Conservation (phyloP, 2,888 invertebrate genomes). For the Zele albiditarsus region DNA sequence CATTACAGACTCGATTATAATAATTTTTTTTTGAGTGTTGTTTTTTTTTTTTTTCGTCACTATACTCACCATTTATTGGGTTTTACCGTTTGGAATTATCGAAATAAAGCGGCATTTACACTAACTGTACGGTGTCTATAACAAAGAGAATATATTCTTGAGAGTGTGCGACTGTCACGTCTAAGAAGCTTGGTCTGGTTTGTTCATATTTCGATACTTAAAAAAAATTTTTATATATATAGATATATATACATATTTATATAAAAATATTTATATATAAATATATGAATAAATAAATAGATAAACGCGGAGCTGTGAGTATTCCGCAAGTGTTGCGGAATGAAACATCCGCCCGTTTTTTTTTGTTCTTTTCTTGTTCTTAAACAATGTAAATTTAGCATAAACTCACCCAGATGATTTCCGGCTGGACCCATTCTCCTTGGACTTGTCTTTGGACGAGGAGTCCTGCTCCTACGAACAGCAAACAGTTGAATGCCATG, state of each 20-base stretch:
- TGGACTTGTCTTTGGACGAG: slow-evolving; percentile 72
- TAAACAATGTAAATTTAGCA: neutral
- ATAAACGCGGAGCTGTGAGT: neutral
- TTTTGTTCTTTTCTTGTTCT: neutral
- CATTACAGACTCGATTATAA: slow-evolving; percentile 18
- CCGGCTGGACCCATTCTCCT: slow-evolving; percentile 78
- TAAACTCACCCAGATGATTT: slow-evolving; percentile 75
- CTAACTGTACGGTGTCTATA: slow-evolving; percentile 72
- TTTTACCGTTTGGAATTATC: slow-evolving; percentile 71
- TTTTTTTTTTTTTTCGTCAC: slow-evolving; percentile 35
- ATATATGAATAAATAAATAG: neutral
- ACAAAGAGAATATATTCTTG: slow-evolving; percentile 71
- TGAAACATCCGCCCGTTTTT: neutral
- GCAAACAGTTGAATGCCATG: slow-evolving; percentile 72
- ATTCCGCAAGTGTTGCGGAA: neutral
- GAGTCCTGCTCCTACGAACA: slow-evolving; percentile 71
- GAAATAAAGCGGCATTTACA: slow-evolving; percentile 72
- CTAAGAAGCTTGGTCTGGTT: slow-evolving; percentile 29
- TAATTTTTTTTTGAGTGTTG: slow-evolving; percentile 10
- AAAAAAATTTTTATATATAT: neutral
- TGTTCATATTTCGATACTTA: slow-evolving; percentile 19
- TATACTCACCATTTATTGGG: slow-evolving; percentile 69
- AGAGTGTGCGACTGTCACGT: slow-evolving; percentile 59
- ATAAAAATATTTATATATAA: neutral
- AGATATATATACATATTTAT: slow-evolving; percentile 18